These are phyloP conservation scores for Crotalus tigris DNA, from an alignment of 2,113 vertebrate species.

Conservation along the genomic window DNA sequence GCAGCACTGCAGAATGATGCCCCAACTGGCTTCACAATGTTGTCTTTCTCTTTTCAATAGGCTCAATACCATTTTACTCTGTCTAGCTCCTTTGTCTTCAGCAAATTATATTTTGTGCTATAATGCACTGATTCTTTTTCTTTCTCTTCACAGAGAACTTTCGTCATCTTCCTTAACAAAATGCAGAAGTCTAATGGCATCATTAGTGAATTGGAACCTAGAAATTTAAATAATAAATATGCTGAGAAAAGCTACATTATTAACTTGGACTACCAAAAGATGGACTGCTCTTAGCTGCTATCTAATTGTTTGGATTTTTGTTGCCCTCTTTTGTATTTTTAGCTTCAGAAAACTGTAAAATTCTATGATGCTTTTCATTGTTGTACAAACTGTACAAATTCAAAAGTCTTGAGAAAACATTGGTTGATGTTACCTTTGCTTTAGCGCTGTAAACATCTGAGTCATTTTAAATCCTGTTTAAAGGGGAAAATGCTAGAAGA, in stretches of 20 bases:
- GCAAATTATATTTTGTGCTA: not conserved
- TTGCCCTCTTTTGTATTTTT: not conserved
- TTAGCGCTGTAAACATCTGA: not conserved
- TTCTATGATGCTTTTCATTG: not conserved
- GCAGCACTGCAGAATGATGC: not conserved
- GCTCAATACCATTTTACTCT: not conserved
- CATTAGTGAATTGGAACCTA: not conserved
- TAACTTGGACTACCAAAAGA: not conserved
- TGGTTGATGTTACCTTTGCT: conserved; percentile 7
- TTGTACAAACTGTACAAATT: not conserved
- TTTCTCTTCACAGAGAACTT: not conserved
- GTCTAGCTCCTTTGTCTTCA: not conserved
- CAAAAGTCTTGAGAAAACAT: not conserved
- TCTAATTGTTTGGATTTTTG: not conserved
- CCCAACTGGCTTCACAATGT: not conserved
- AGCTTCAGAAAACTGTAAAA: not conserved
- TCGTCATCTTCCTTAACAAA: not conserved
- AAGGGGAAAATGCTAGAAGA: not conserved
- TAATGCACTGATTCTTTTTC: not conserved
- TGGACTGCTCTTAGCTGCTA: not conserved
- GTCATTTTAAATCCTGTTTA: not conserved
- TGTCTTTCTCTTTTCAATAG: not conserved
- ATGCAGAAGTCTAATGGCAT: not conserved
- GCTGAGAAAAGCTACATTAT: not conserved
- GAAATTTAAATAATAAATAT: not conserved